phyloP scores from a whole-genome alignment of 2,888 invertebrate genomes.

The Apodemia mormo region DNA sequence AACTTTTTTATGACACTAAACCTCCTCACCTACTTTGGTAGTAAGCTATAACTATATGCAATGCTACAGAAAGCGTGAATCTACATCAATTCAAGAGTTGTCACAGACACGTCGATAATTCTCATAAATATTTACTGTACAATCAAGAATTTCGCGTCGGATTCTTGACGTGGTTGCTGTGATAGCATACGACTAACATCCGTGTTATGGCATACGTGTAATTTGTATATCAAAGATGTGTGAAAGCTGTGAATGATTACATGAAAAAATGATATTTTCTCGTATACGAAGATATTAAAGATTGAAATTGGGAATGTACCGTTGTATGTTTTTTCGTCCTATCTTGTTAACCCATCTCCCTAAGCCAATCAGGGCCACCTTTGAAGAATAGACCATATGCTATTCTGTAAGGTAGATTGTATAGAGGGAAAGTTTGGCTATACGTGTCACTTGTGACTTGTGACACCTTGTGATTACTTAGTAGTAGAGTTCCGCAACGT shows the following conservation, averaged over 20 bases:
- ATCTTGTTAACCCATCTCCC: no score
- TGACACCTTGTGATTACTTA: no score
- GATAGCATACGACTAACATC: neutral
- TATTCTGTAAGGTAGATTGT: no score
- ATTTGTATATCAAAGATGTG: neutral
- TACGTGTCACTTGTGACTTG: no score
- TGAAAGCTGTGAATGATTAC: neutral
- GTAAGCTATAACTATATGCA: neutral
- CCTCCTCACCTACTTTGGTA: no score
- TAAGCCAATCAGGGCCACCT: no score
- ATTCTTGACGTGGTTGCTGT: neutral
- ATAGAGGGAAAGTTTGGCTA: no score
- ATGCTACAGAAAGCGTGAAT: neutral
- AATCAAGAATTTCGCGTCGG: neutral
- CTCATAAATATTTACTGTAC: conserved; percentile 13
- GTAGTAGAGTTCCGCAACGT: no score
- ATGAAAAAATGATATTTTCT: neutral
- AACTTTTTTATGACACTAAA: no score
- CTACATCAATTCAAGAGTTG: neutral
- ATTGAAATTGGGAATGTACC: no score
- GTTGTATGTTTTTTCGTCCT: no score
- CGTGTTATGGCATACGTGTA: neutral
- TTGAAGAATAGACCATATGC: no score
- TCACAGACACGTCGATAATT: neutral
- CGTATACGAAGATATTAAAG: neutral